Evolutionary conservation across 2,888 invertebrate genomes (phyloP).

Genomic region (Rhopalosiphum nymphaeae): DNA sequence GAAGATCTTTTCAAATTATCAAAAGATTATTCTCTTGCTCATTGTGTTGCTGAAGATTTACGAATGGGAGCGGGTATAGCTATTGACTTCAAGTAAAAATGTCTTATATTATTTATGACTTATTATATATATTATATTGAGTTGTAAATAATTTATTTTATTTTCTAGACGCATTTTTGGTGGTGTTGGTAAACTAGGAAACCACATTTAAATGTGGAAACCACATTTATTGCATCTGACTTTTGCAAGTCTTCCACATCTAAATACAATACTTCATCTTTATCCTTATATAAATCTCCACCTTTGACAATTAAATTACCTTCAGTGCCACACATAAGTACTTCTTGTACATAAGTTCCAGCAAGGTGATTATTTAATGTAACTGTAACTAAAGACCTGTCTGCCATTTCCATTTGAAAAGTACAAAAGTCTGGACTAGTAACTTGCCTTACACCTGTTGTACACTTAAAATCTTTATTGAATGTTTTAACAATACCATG

Average conservation of each 20-base stretch:
- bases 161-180: slow-evolving; percentile 70
- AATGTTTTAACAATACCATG: slow-evolving; percentile 94
- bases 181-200: slow-evolving; percentile 69
- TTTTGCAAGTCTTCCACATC: slow-evolving; percentile 83
- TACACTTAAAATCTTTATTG: slow-evolving; percentile 86
- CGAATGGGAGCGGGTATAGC: slow-evolving; percentile 75
- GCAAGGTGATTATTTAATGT: slow-evolving; percentile 87
- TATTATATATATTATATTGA: neutral
- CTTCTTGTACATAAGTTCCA: slow-evolving; percentile 83
- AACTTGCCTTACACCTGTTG: slow-evolving; percentile 91
- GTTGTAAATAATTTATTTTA: neutral
- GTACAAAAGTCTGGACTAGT: slow-evolving; percentile 96
- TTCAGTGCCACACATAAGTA: slow-evolving; percentile 87
- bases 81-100: slow-evolving; percentile 71
- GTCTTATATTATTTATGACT: neutral
- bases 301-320: slow-evolving; percentile 88
- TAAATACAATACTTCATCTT: slow-evolving; percentile 82
- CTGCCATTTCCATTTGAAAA: slow-evolving; percentile 93
- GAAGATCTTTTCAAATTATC: slow-evolving; percentile 73
- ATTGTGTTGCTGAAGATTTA: slow-evolving; percentile 75
- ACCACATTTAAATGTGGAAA: too few species aligned
- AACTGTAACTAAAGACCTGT: slow-evolving; percentile 80
- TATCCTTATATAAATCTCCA: slow-evolving; percentile 83
- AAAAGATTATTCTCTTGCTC: slow-evolving; percentile 73
- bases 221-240: slow-evolving; percentile 70